Base-by-base conservation (phyloP, 2,797 vertebrate species). In the Enteromius viviparus region DNA sequence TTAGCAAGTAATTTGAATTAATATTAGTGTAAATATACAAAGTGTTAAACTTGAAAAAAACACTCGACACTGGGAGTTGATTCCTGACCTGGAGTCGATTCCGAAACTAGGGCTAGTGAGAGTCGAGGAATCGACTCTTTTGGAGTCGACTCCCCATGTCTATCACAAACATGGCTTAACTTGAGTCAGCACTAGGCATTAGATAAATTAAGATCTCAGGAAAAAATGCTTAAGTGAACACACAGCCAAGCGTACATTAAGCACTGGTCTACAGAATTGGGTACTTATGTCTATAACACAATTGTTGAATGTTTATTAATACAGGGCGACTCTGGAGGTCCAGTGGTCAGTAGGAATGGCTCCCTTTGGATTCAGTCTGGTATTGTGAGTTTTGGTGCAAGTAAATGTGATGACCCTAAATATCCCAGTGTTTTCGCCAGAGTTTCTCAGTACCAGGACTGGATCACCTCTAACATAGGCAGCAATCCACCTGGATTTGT, bases 401-500 rank as follows among this genome's bases (percentile, higher is more conserved):
- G 0, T 1, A 10, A 23, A 58, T 58, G 53, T 58, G n/a, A 58
- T 58, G 53, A 58, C 53, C 53, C 21, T 3, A 58, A 3, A 23
- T 58, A 58, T 58, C 53, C 53, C 3, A 4, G 53, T 21, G 53
- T 58, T 9, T 58, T 11, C 7, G 1, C 53, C 9, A 58, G 53
- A 58, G 53, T 58, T 10, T 58, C 53, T 58, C 21, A 23, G 21
- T 58, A 58, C 53, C 53, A 58, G n/a, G 9, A 29, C 76, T 89
- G 87, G 87, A 89, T 89, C 17, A 58, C 14, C 0, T 26, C n/a
- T 15, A 1, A 19, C 5, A 78, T 78, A 10, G 55, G 5, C 53
- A 76, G 65, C 70, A 37, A 6, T 15, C 47, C 42, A 7, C 68
- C 70, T 37, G 85, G 84, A 71, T 88, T 84, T 47, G 9, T 85